Base-by-base conservation (phyloP, 1,140 invertebrate genomes). In the Oscheius sp. region DNA sequence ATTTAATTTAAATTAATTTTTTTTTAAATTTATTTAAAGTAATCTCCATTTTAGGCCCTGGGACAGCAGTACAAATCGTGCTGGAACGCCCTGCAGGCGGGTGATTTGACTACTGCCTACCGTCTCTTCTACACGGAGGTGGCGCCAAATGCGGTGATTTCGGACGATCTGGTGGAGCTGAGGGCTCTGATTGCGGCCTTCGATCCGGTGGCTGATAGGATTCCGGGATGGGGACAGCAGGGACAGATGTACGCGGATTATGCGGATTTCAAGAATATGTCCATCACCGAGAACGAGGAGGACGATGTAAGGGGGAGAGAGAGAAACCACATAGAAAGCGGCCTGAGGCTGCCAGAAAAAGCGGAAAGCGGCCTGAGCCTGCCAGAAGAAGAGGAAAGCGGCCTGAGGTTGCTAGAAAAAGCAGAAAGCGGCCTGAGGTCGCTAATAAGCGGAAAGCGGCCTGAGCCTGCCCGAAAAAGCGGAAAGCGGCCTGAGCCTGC, bases 181-280 rank as follows among this genome's bases (percentile, higher is more conserved):
- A 34, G 45, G 34, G 15, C 36, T 2, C 49, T 55, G 31, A 36
- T 49, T 18, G n/a, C 13, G 0, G 10, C 61, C 20, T 31, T 68
- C 55, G 49, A 35, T 31, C 67, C 67, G 0, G 52, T 68, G 15
- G 52, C 52, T 2, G 32, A 58, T 29, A 15, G 3, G 1, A 68
- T 68, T 42, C 55, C 67, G 0, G 49, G 35, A 18, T 68, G 67
- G 67, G 67, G 67, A 42, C 32, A 31, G 0, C 52, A 32, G n/a
- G 67, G 67, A 29, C 52, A 58, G 67, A 34, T 68, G 2, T 68
- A 68, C 32, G 55, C 23, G 1, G 67, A 68, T 55, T 68, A 68
- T 23, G 49, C 28, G 4, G 49, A 55, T 55, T 55, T 55, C 49
- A 55, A 55, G 49, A 7, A 23, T 4, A 15, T 55, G 7, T 55